Conservation (phyloP, 2,797 vertebrate species). For the Peromyscus nudipes region DNA sequence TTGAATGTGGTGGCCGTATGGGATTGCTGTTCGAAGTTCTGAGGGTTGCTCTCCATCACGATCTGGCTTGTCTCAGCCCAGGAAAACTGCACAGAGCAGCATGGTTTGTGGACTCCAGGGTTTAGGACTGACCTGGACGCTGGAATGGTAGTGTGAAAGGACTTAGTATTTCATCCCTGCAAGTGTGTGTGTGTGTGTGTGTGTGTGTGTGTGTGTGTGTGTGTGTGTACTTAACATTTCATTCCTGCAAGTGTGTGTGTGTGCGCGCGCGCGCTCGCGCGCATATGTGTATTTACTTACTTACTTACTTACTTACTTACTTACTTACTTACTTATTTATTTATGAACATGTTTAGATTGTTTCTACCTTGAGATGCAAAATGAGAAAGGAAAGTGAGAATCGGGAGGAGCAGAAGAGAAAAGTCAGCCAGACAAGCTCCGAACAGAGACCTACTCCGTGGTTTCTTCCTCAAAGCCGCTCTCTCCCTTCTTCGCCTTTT, state of each 20-base stretch:
- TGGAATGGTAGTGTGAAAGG: neutral
- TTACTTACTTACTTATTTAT: neutral
- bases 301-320: no score
- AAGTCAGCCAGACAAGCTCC: neutral
- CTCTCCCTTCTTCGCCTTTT: slow-evolving; percentile 76
- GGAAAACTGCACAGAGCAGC: neutral
- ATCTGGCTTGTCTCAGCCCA: neutral
- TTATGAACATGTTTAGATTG: slow-evolving; percentile 88
- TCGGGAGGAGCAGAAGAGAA: slow-evolving; percentile 51
- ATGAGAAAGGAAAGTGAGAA: slow-evolving; percentile 80
- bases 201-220: no score
- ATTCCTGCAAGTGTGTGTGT: no score
- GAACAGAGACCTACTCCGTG: neutral
- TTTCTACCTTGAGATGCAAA: slow-evolving; percentile 92
- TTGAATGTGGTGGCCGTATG: neutral
- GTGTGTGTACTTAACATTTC: no score
- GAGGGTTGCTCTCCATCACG: no score
- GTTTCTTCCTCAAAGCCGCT: slow-evolving; percentile 80
- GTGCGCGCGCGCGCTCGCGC: no score
- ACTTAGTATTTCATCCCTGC: neutral
- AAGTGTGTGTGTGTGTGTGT: neutral
- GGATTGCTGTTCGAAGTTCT: neutral
- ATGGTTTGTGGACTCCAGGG: neutral
- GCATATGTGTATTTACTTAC: no score
- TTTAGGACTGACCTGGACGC: neutral